These are phyloP conservation scores for Hermaeophaga mercurialis DNA, from an alignment of 2,888 invertebrate genomes.

Conservation along the genomic window DNA sequence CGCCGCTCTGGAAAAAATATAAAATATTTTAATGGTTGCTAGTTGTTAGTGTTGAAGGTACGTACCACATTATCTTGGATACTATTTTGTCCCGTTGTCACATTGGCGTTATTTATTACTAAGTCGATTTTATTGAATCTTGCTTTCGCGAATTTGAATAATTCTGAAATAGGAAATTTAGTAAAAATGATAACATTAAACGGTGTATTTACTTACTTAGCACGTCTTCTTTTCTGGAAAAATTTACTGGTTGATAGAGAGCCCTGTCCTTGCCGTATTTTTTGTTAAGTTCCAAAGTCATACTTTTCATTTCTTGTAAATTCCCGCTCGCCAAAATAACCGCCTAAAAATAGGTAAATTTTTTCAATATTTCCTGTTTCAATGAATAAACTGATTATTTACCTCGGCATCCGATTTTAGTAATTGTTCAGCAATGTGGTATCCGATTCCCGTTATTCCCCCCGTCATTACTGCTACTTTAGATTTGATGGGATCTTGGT, in stretches of 20 bases:
- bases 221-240: conserved; percentile 55
- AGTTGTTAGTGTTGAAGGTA: not conserved
- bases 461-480: conserved; percentile 73
- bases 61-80: conserved; percentile 56
- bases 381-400: conserved; percentile 19
- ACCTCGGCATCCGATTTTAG: conserved; percentile 73
- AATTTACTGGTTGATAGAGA: conserved; percentile 60
- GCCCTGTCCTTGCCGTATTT: conserved; percentile 57
- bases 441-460: conserved; percentile 70
- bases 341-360: conserved; percentile 31
- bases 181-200: not conserved
- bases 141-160: conserved; percentile 47
- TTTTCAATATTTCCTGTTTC: not conserved
- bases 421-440: conserved; percentile 68
- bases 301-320: conserved; percentile 54
- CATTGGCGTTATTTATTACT: conserved; percentile 59
- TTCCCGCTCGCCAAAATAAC: conserved; percentile 55
- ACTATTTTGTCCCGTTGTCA: conserved; percentile 24
- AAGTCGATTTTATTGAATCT: conserved; percentile 55
- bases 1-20: conserved; percentile 46
- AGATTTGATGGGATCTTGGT: conserved; percentile 13
- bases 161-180: conserved; percentile 32
- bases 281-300: conserved; percentile 55
- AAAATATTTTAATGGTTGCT: not conserved
- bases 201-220: conserved; percentile 30